Conservation (phyloP, 2,113 vertebrate species). For the Hyaena hyaena region DNA sequence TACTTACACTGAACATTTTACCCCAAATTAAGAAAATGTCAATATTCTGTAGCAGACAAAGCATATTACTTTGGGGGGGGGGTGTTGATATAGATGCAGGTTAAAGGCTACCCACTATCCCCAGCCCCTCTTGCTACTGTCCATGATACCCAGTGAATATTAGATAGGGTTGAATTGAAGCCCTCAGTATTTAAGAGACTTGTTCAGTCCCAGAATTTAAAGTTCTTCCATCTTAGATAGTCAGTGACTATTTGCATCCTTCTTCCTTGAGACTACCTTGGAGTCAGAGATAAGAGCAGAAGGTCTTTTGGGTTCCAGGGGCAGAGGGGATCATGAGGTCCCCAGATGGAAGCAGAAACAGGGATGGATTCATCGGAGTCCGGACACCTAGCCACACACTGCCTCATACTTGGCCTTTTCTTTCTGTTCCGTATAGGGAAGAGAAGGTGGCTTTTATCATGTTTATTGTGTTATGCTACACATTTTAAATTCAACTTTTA, state of each 20-base stretch:
- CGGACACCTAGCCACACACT: background rate
- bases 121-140: background rate
- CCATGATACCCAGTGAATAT: background rate
- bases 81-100: background rate
- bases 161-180: background rate
- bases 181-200: background rate
- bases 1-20: background rate
- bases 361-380: background rate
- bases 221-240: background rate
- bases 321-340: background rate
- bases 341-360: background rate
- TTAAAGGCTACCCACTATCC: background rate
- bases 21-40: background rate
- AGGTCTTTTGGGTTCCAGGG: background rate
- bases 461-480: background rate
- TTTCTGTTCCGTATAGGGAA: background rate
- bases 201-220: background rate
- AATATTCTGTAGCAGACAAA: background rate
- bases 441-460: background rate
- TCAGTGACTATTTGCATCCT: background rate
- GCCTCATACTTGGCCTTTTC: background rate
- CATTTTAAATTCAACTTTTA: background rate
- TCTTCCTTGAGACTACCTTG: background rate
- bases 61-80: background rate
- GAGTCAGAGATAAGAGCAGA: background rate